A percentile compares a stretch with the other conserved stretches of the same genome.
phyloP scores from a whole-genome alignment of 2,113 vertebrate species.

The Circaetus cinerascens region DNA sequence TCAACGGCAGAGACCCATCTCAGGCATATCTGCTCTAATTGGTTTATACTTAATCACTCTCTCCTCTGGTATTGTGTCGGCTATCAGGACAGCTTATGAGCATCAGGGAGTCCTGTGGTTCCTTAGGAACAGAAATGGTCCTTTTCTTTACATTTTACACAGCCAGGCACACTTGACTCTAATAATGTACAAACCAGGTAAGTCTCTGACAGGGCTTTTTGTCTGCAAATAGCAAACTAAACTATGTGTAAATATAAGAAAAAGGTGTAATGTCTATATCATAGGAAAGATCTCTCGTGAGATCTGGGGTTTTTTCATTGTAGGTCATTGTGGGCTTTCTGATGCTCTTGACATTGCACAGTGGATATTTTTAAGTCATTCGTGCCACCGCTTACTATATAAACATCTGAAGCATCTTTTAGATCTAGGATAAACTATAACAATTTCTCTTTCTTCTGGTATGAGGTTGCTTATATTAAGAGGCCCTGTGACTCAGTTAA shows the following conservation, averaged over 20 bases:
- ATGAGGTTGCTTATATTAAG: slow-evolving; percentile 11
- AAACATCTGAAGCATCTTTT: slow-evolving; percentile 20
- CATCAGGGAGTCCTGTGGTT: neutral
- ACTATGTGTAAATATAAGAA: slow-evolving; percentile 14
- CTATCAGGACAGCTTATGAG: neutral
- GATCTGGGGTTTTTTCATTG: neutral
- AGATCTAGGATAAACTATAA: neutral
- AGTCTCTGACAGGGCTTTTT: slow-evolving; percentile 7
- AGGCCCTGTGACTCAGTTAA: slow-evolving; percentile 8
- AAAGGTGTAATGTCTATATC: neutral
- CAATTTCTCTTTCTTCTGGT: slow-evolving; percentile 11
- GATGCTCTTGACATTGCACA: neutral
- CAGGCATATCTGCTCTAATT: neutral
- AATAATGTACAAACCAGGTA: neutral
- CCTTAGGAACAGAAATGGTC: neutral
- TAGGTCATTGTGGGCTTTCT: neutral
- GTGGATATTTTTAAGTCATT: neutral
- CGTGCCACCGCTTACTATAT: neutral
- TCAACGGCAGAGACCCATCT: neutral
- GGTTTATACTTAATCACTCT: neutral
- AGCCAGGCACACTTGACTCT: neutral
- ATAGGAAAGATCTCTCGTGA: neutral
- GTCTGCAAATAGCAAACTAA: slow-evolving; percentile 47
- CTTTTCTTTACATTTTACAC: neutral
- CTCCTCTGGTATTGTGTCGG: neutral